Evolutionary conservation across 2,113 vertebrate species (phyloP).

Genomic region (Sterna hirundo): DNA sequence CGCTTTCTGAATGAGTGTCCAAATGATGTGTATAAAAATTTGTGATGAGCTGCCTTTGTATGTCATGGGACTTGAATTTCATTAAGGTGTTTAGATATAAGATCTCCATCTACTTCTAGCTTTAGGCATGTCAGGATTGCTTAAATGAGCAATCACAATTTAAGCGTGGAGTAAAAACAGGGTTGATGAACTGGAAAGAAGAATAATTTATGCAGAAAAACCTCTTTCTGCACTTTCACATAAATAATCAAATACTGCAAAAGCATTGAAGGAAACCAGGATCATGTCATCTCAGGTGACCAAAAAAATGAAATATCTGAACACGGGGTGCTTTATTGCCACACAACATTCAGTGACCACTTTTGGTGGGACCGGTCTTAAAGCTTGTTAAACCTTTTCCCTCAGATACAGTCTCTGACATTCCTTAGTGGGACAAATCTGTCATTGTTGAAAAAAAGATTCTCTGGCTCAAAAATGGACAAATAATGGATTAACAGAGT

Average conservation of each 20-base stretch:
- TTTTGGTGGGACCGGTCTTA: neutral
- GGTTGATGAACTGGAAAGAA: conserved; percentile 52
- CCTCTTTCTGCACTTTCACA: conserved; percentile 39
- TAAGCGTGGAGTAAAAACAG: conserved; percentile 33
- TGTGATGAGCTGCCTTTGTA: neutral
- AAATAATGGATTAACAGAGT: neutral
- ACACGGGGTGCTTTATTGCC: neutral
- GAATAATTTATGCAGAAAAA: conserved; percentile 63
- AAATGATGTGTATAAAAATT: neutral
- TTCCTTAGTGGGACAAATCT: neutral
- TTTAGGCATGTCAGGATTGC: neutral
- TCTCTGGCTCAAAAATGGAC: neutral
- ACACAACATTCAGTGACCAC: neutral
- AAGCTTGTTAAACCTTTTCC: neutral
- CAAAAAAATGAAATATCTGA: neutral
- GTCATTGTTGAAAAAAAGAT: neutral
- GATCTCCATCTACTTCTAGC: neutral
- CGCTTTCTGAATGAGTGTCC: neutral
- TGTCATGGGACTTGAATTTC: conserved; percentile 8
- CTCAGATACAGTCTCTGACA: neutral
- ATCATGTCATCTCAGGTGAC: neutral
- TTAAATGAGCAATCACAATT: conserved; percentile 53
- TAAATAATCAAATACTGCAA: conserved; percentile 47
- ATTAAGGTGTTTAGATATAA: conserved; percentile 17
- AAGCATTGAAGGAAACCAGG: neutral